These are phyloP conservation scores for Dynastes tityus DNA, from an alignment of 2,888 invertebrate genomes.

Conservation along the genomic window DNA sequence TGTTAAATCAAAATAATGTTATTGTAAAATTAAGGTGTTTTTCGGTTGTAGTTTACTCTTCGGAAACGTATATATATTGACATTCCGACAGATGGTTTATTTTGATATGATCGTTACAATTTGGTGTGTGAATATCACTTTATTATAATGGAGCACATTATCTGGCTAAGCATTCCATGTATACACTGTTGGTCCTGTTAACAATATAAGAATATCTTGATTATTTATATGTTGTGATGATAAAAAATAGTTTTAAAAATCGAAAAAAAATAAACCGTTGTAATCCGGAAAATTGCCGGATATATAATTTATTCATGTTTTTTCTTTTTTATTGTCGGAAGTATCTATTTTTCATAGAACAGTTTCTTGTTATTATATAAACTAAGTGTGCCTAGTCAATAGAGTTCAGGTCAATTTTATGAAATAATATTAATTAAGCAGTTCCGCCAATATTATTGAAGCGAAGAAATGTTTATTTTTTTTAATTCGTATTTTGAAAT, in stretches of 20 bases:
- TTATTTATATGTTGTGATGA: slow-evolving; percentile 72
- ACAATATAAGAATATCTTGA: slow-evolving; percentile 68
- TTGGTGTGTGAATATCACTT: slow-evolving; percentile 65
- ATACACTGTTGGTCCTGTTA: slow-evolving; percentile 72
- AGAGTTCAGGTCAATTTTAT: slow-evolving; percentile 77
- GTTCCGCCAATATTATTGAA: slow-evolving; percentile 64
- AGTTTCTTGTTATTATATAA: slow-evolving; percentile 76
- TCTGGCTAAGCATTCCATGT: slow-evolving; percentile 71
- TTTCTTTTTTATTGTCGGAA: slow-evolving; percentile 71
- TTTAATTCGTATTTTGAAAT: slow-evolving; percentile 49
- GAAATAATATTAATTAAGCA: slow-evolving; percentile 67
- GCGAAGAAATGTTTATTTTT: slow-evolving; percentile 50
- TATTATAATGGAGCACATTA: slow-evolving; percentile 71
- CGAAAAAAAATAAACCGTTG: slow-evolving; percentile 62
- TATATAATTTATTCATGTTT: slow-evolving; percentile 68
- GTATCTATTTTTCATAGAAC: slow-evolving; percentile 73
- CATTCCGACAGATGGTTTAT: slow-evolving; percentile 68
- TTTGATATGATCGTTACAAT: slow-evolving; percentile 66
- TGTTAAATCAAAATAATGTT: slow-evolving; percentile 69
- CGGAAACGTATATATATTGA: slow-evolving; percentile 59
- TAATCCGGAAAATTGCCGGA: slow-evolving; percentile 59
- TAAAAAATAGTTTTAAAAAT: slow-evolving; percentile 70
- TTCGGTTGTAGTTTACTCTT: slow-evolving; percentile 65
- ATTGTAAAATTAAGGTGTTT: slow-evolving; percentile 61
- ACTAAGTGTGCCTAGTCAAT: slow-evolving; percentile 80